These are phyloP conservation scores for Ephydatia muelleri DNA, from an alignment of 37 sponge, comb jelly and placozoan genomes.

Conservation along the genomic window DNA sequence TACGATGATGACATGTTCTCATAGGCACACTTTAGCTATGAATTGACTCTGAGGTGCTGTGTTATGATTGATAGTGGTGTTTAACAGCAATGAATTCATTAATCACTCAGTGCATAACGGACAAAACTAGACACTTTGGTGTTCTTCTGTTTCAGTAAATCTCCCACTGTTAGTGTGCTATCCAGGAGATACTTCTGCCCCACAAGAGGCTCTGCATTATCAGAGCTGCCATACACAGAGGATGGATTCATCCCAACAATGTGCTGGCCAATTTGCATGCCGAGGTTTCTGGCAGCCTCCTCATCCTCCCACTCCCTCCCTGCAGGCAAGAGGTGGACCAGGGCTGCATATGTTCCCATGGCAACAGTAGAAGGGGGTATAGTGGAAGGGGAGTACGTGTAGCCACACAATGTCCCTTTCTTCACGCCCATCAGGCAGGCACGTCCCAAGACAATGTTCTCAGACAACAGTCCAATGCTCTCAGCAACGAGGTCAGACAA, in stretches of 20 bases:
- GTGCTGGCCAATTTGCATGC: constrained; percentile 65
- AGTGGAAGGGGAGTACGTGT: constrained; percentile 38
- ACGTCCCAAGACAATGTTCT: constrained; percentile 58
- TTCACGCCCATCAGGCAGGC: constrained; percentile 43
- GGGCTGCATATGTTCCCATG: constrained; percentile 61
- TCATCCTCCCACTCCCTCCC: constrained; percentile 3
- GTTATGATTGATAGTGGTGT: background rate
- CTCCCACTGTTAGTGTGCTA: constrained; percentile 40
- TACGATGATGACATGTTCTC: constrained; percentile 72
- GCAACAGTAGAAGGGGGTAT: constrained; percentile 10
- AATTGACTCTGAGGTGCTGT: too few relatives aligned
- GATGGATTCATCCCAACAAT: constrained; percentile 68
- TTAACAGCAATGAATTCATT: background rate
- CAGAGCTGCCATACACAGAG: background rate
- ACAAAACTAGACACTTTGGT: constrained; percentile 54
- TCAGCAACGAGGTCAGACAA: constrained; percentile 44
- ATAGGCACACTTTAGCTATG: too few relatives aligned
- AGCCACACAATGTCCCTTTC: constrained; percentile 38
- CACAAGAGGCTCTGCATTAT: constrained; percentile 19
- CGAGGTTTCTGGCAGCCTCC: constrained; percentile 11
- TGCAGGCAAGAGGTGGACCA: constrained; percentile 49
- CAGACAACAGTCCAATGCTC: constrained; percentile 51
- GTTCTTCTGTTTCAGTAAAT: constrained; percentile 37
- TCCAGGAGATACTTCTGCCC: constrained; percentile 68
- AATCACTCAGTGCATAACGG: constrained; percentile 63